phyloP scores from a whole-genome alignment of 2,797 vertebrate species.

The Cirrhinus molitorella region DNA sequence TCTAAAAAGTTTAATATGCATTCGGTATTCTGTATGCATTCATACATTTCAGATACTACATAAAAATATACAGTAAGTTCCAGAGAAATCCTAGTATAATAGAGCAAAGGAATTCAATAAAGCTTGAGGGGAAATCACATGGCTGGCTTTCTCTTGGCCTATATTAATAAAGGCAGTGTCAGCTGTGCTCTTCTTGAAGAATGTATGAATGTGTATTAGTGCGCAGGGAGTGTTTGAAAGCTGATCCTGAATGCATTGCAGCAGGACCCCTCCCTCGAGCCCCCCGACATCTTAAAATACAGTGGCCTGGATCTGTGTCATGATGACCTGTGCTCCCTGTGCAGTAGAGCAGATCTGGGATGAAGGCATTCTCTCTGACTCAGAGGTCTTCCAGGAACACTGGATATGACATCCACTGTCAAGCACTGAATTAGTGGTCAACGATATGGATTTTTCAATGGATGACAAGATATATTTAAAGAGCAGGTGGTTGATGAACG shows the following conservation, averaged over 20 bases:
- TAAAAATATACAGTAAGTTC: background rate
- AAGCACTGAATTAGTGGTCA: background rate
- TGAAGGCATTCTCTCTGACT: slow-evolving; percentile 16
- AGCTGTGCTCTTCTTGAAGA: slow-evolving; percentile 48
- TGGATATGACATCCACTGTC: slow-evolving; percentile 8
- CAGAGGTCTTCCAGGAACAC: slow-evolving; percentile 44
- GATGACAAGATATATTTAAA: background rate
- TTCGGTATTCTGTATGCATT: too few relatives aligned
- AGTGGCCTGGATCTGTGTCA: slow-evolving; percentile 15
- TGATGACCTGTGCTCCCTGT: slow-evolving; percentile 1
- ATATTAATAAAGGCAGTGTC: slow-evolving; percentile 21
- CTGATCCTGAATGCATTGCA: slow-evolving; percentile 32
- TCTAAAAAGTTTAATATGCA: background rate
- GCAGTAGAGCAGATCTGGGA: slow-evolving; percentile 3
- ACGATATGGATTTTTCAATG: background rate
- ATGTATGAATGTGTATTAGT: slow-evolving; percentile 43
- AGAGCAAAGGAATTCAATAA: background rate
- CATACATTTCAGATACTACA: background rate
- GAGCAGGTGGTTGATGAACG: background rate
- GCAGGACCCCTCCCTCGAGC: background rate
- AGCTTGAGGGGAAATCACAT: background rate
- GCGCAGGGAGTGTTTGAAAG: slow-evolving; percentile 40
- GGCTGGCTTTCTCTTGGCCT: slow-evolving; percentile 2
- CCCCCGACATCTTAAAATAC: slow-evolving; percentile 31
- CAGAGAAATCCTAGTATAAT: background rate